phyloP scores from a whole-genome alignment of 2,888 invertebrate species.

The Siphlonurus alternatus region DNA sequence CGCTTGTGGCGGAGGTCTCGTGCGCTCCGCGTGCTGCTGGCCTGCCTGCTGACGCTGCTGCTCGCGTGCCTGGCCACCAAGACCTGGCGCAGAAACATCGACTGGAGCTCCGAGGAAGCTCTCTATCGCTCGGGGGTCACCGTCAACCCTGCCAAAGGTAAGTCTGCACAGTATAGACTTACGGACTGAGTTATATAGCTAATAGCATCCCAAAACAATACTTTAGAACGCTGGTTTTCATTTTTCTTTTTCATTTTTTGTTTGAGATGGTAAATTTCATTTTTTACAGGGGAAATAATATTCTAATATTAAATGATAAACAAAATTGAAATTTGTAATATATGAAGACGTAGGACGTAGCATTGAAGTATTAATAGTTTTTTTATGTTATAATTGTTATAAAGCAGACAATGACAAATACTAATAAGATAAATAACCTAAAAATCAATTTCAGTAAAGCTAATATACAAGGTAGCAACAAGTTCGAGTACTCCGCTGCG shows the following conservation, averaged over 20 bases:
- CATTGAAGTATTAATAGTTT: too few relatives aligned
- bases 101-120: conserved; percentile 87
- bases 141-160: conserved; percentile 97
- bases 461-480: not conserved
- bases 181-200: not conserved
- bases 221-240: not conserved
- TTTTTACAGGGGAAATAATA: too few relatives aligned
- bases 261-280: too few relatives aligned
- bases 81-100: conserved; percentile 67
- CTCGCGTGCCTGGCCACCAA: conserved; percentile 50
- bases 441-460: not conserved
- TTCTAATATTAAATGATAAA: too few relatives aligned
- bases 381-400: not conserved
- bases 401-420: not conserved
- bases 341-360: too few relatives aligned
- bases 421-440: too few relatives aligned
- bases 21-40: conserved; percentile 23
- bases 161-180: conserved; percentile 18
- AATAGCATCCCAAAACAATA: not conserved
- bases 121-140: conserved; percentile 79
- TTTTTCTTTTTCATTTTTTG: too few relatives aligned
- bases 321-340: too few relatives aligned
- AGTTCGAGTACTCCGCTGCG: not conserved
- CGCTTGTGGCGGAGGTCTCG: conserved; percentile 31
- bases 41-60: conserved; percentile 33